Evolutionary conservation across 2,113 vertebrate species (phyloP).

Genomic region (Perca flavescens): DNA sequence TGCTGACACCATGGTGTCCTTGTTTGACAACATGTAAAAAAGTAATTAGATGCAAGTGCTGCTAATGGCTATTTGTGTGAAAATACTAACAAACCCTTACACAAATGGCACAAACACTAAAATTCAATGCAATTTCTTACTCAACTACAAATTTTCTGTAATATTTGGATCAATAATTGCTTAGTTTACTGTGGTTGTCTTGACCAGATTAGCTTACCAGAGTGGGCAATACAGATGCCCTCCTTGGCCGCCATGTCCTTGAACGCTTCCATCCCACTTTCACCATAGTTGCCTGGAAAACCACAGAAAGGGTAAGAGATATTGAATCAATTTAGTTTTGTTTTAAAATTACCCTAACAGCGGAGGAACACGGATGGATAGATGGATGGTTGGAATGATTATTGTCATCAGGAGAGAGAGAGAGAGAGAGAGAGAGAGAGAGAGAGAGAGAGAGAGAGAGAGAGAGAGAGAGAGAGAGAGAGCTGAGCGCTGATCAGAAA

Average conservation of each 20-base stretch:
- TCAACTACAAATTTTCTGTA: neutral
- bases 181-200: conserved; percentile 3
- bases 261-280: conserved; percentile 99
- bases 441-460: no score
- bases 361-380: neutral
- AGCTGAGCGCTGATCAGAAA: no score
- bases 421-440: no score
- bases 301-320: neutral
- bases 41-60: neutral
- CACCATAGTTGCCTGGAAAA: conserved; percentile 94
- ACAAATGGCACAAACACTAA: conserved; percentile 12
- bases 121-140: neutral
- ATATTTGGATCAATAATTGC: neutral
- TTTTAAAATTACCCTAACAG: neutral
- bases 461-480: no score
- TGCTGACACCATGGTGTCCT: neutral
- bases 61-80: neutral
- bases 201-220: conserved; percentile 87
- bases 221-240: conserved; percentile 98
- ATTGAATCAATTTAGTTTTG: conserved; percentile 8
- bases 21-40: neutral
- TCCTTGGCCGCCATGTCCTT: conserved; percentile 98
- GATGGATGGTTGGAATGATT: no score
- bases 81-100: neutral
- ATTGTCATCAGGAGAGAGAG: no score